Conservation (phyloP, 2,113 vertebrate species). For the Eurystomus gularis region DNA sequence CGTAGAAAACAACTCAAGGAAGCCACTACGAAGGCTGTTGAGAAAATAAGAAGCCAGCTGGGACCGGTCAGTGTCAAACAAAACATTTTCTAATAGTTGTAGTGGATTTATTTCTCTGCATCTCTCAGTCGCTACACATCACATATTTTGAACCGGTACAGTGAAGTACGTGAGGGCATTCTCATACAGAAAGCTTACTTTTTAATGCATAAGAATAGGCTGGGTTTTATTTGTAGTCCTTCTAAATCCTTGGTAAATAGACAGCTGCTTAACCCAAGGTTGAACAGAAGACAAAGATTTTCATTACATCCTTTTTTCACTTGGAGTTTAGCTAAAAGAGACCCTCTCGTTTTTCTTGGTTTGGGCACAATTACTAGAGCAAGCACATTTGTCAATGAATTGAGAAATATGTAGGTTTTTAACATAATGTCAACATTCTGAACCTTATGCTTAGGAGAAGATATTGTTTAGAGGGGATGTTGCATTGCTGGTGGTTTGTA, state of each 20-base stretch:
- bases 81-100: constrained; percentile 18
- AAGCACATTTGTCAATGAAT: background rate
- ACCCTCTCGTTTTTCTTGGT: background rate
- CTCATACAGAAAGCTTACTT: background rate
- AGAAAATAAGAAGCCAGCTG: constrained; percentile 85
- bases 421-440: background rate
- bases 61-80: constrained; percentile 72
- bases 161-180: background rate
- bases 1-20: constrained; percentile 83
- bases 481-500: background rate
- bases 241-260: background rate
- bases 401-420: background rate
- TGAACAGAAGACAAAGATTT: background rate
- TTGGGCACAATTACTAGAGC: background rate
- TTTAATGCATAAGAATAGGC: background rate
- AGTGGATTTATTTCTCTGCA: background rate
- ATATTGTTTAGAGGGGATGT: background rate
- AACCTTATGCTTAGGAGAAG: background rate
- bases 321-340: background rate
- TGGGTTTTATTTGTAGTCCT: background rate
- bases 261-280: background rate
- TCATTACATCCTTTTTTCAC: background rate
- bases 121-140: background rate
- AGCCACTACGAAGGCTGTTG: constrained; percentile 78
- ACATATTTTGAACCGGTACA: background rate